These are phyloP conservation scores for Macaria liturata DNA, from an alignment of 2,888 invertebrate genomes.

Conservation along the genomic window DNA sequence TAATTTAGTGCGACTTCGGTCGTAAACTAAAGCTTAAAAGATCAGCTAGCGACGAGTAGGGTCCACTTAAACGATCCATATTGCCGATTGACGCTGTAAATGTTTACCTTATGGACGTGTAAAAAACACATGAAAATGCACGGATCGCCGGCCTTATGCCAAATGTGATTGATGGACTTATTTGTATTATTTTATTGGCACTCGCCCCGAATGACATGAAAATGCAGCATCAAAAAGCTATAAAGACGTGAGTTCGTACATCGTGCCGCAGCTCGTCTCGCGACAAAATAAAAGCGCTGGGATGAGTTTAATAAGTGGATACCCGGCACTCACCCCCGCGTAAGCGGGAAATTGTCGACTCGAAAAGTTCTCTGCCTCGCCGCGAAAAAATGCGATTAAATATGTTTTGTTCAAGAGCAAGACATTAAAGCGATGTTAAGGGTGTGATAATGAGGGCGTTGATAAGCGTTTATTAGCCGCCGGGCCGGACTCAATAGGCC, in stretches of 20 bases:
- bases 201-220: too few relatives aligned
- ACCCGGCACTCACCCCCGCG: conserved; percentile 38
- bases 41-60: conserved; percentile 52
- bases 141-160: neutral
- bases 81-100: conserved; percentile 30
- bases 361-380: conserved; percentile 69
- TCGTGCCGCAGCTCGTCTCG: conserved; percentile 6
- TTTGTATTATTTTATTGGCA: too few relatives aligned
- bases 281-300: conserved; percentile 20
- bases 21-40: conserved; percentile 80
- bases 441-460: conserved; percentile 83
- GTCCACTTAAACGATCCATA: conserved; percentile 31
- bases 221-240: too few relatives aligned
- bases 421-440: conserved; percentile 84
- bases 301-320: conserved; percentile 35
- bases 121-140: conserved; percentile 1
- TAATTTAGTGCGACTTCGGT: conserved; percentile 77
- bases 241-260: too few relatives aligned
- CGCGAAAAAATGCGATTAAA: conserved; percentile 82
- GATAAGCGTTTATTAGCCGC: conserved; percentile 83
- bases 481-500: conserved; percentile 69
- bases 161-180: too few relatives aligned
- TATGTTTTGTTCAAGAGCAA: conserved; percentile 84
- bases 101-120: conserved; percentile 15
- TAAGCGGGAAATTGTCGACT: conserved; percentile 66